Base-by-base conservation (phyloP, 2,113 vertebrate species). In the Myiozetetes cayanensis region DNA sequence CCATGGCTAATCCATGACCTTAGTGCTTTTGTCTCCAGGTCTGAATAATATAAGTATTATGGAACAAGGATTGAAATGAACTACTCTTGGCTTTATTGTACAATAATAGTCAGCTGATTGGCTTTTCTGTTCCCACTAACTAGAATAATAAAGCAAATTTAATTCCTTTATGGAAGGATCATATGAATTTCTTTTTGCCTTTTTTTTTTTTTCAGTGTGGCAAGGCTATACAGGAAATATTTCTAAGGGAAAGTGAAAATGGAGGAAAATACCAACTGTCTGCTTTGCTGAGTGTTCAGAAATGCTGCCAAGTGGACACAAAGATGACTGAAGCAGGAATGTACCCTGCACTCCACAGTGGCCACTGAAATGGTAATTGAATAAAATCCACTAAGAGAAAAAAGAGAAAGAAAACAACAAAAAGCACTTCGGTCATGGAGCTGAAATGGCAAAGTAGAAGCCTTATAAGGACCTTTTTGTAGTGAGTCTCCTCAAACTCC, bases 1-100 rank as follows among this genome's bases (percentile, higher is more conserved):
- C 97, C 97, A 97, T 86, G 89, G 94, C 96, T 98, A 98, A 98
- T 98, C 96, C 94, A 86, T 79, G 88, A 97, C 95, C 96, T 35
- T 79, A 87, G 72, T 86, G 87, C 88, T 94, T 95, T 96, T 88
- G 87, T 95, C 62, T 96, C 71, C 85, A 83, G 70, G 77, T 87
- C 82, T 94, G 79, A 85, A 95, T 93, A 96, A 80, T 89, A 72
- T 85, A 93, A 94, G 79, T 89, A 91, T 85, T 96, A 84, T 43
- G 47, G 90, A 96, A 91, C 41, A 80, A 87, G 73, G 46, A 86
- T 28, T 95, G 93, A 95, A 97, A 91, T 91, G 7, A 87, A 93
- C 94, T 96, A 74, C 59, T 94, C 65, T 87, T 93, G 94, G 93
- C 87, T 96, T 68, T 67, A 93, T 63, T 96, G 95, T 91, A 94